Evolutionary conservation across 1,140 invertebrate genomes (phyloP), one percentile per base, ranked within the genome.

Genomic region (Helicoverpa zea): DNA sequence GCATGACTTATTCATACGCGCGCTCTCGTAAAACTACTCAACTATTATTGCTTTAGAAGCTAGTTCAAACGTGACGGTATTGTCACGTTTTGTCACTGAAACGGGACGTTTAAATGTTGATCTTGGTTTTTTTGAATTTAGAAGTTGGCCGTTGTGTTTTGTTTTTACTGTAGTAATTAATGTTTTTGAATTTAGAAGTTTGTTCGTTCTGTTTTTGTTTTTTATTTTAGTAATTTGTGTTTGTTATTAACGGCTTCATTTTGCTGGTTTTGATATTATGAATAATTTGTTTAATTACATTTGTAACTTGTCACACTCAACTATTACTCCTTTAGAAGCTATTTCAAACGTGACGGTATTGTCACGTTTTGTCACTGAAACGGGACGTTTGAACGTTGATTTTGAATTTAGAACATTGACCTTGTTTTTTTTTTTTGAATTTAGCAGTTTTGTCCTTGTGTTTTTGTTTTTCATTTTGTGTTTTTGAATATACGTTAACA

Each of bases 1-100:
- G 43, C 43, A 66, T 66, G 63, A 66, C 63, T 66, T 66, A 66
- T 66, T 66, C 63, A 66, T 66, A 49, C 3, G n/a, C 14, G n/a
- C 49, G 16, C 63, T 66, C 35, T 66, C 63, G 16, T n/a, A 49
- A 18, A 18, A 58, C 56, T 58, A 35, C 63, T 66, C 35, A 66
- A 35, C 63, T 12, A 16, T n/a, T 66, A 47, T 66, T 66, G 3
- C n/a, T 49, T 47, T 18, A 66, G 13, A 66, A 66, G 43, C 16
- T 11, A 66, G 63, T 66, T 23, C 14, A 18, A 35, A 66, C 35
- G 43, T 66, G 16, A 43, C 30, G 43, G 43, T 14, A 14, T 35
- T 47, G 63, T 35, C 63, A 64, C 63, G 63, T 64, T 43, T 43
- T 43, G 23, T 23, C 23, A 23, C 23, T 23, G 23, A 23, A 23